Evolutionary conservation across 2,888 invertebrate species (phyloP).

Genomic region (Campoplex nolae): DNA sequence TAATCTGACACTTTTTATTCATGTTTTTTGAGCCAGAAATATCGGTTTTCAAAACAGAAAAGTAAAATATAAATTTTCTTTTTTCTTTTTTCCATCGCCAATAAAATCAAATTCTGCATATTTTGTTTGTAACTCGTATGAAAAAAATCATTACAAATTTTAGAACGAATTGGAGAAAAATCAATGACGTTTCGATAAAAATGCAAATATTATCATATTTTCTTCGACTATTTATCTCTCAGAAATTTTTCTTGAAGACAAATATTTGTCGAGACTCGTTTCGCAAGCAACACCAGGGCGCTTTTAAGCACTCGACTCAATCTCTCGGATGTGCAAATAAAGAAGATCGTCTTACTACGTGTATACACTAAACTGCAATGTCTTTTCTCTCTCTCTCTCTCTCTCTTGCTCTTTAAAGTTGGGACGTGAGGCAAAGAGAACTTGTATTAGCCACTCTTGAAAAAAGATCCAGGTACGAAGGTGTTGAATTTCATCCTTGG

Average conservation of each 20-base stretch:
- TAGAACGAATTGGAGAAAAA: neutral
- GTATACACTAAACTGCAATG: constrained; percentile 44
- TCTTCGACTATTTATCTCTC: neutral
- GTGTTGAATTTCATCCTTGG: constrained; percentile 63
- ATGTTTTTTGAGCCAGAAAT: too few relatives aligned
- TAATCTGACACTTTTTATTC: too few relatives aligned
- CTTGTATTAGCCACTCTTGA: constrained; percentile 33
- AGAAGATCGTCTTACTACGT: constrained; percentile 61
- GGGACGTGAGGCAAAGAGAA: constrained; percentile 9
- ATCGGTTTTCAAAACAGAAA: too few relatives aligned
- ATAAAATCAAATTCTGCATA: too few relatives aligned
- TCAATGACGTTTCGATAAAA: neutral
- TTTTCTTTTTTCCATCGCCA: too few relatives aligned
- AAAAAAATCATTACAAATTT: neutral
- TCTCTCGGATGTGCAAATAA: constrained; percentile 54
- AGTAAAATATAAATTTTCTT: too few relatives aligned
- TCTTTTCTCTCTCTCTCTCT: constrained; percentile 28
- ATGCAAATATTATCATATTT: neutral
- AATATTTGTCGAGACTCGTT: constrained; percentile 50
- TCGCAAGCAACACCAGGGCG: constrained; percentile 44
- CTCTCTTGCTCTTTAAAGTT: neutral
- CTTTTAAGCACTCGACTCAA: constrained; percentile 14
- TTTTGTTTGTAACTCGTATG: too few relatives aligned
- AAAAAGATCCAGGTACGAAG: constrained; percentile 49
- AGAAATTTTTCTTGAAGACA: constrained; percentile 41